phyloP scores from a whole-genome alignment of 2,113 vertebrate genomes.

The Numenius arquata region DNA sequence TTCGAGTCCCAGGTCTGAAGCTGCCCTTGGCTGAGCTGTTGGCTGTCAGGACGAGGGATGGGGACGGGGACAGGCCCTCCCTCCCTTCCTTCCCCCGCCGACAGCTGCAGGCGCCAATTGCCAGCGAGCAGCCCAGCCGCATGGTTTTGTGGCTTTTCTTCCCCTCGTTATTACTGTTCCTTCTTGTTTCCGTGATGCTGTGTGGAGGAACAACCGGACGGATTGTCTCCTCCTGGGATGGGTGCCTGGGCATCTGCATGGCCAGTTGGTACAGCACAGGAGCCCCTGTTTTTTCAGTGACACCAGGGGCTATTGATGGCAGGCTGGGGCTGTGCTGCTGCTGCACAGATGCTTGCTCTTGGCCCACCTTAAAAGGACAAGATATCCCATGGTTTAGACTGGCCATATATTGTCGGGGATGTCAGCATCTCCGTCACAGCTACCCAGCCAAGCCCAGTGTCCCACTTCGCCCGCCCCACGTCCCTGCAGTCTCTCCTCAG shows the following conservation, averaged over 20 bases:
- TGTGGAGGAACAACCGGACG: neutral
- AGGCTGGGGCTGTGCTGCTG: conserved; percentile 21
- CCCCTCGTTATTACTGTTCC: conserved; percentile 11
- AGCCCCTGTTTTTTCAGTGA: conserved; percentile 11
- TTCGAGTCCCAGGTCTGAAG: accelerated
- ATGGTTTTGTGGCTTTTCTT: conserved; percentile 56
- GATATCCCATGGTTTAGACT: conserved; percentile 39
- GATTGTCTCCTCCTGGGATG: neutral
- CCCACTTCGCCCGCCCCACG: accelerated
- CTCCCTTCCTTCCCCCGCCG: neutral
- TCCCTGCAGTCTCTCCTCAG: neutral
- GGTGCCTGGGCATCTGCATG: conserved; percentile 39
- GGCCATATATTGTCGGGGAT: conserved; percentile 41
- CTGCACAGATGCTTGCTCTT: conserved; percentile 56
- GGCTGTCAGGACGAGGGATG: neutral
- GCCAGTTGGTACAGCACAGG: conserved; percentile 41
- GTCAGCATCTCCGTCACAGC: conserved; percentile 55
- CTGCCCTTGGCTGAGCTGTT: conserved; percentile 2
- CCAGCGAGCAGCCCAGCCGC: neutral
- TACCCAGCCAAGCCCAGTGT: neutral
- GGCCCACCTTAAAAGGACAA: conserved; percentile 70
- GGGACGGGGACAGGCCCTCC: neutral
- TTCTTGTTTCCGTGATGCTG: conserved; percentile 50
- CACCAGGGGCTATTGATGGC: conserved; percentile 50
- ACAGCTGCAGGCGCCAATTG: conserved; percentile 68